phyloP scores from a whole-genome alignment of 2,113 vertebrate genomes.

The Marcusenius ussheri region DNA sequence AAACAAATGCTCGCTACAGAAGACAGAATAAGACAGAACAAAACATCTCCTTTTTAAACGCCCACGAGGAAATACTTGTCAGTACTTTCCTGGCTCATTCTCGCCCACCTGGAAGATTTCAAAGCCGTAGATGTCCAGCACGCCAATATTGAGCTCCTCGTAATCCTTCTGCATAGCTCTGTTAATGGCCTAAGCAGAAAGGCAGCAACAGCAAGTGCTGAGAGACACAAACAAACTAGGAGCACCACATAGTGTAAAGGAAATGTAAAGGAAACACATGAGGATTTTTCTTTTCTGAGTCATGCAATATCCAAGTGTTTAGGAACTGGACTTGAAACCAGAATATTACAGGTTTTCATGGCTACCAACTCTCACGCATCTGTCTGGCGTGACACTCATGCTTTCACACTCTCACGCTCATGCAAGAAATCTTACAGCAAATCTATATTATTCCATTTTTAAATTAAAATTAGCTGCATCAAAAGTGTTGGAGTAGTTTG shows the following conservation, averaged over 20 bases:
- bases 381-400: background rate
- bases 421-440: background rate
- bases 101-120: slow-evolving; percentile 71
- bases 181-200: slow-evolving; percentile 56
- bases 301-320: background rate
- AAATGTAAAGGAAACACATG: background rate
- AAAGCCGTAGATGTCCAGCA: slow-evolving; percentile 74
- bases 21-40: background rate
- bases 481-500: background rate
- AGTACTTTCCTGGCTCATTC: background rate
- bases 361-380: background rate
- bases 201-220: background rate
- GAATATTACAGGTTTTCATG: background rate
- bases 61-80: background rate
- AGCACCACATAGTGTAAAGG: background rate
- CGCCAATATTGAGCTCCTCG: slow-evolving; percentile 68
- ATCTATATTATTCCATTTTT: too few species aligned
- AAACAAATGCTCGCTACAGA: background rate
- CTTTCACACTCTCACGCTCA: background rate
- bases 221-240: background rate
- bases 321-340: background rate
- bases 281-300: background rate
- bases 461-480: too few species aligned
- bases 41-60: background rate
- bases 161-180: slow-evolving; percentile 69